A percentile compares a stretch with the other conserved stretches of the same genome.
Evolutionary conservation across 92 coral and sea anemone species (phyloP).

Genomic region (Siderastrea radians): DNA sequence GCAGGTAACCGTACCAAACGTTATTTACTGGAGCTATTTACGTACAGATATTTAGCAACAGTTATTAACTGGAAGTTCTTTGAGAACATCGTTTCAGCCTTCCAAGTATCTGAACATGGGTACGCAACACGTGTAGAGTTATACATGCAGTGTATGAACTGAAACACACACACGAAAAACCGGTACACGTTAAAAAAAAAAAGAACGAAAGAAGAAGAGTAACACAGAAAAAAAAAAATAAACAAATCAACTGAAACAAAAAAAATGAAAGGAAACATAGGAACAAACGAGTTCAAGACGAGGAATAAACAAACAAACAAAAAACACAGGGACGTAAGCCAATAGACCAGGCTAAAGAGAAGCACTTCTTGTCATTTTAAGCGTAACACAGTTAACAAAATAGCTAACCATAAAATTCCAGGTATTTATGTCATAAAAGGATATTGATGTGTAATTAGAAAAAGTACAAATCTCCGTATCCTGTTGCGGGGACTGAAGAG

Average conservation of each 20-base stretch:
- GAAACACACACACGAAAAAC: not conserved
- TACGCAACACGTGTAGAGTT: not conserved
- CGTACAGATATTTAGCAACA: not conserved
- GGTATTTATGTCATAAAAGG: slow-evolving; percentile 70
- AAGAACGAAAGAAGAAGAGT: not conserved
- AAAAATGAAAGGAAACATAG: not conserved
- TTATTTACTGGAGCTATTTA: not conserved
- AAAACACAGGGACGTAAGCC: not conserved
- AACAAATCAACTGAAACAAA: not conserved
- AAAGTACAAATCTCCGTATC: slow-evolving; percentile 96
- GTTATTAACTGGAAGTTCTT: too few relatives aligned
- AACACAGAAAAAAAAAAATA: not conserved
- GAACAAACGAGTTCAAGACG: not conserved
- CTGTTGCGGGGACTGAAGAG: slow-evolving; percentile 95
- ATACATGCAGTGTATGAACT: not conserved
- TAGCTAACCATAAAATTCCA: not conserved
- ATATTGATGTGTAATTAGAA: slow-evolving; percentile 99
- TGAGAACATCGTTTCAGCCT: too few relatives aligned
- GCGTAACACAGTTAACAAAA: slow-evolving; percentile 7
- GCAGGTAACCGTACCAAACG: not conserved
- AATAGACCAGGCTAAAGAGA: not conserved
- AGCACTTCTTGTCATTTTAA: not conserved
- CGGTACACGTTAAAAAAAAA: too few relatives aligned
- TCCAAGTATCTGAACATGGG: not conserved
- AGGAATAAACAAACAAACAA: not conserved